These are phyloP conservation scores for Altica lythri DNA, from an alignment of 2,888 invertebrate species.

Conservation along the genomic window DNA sequence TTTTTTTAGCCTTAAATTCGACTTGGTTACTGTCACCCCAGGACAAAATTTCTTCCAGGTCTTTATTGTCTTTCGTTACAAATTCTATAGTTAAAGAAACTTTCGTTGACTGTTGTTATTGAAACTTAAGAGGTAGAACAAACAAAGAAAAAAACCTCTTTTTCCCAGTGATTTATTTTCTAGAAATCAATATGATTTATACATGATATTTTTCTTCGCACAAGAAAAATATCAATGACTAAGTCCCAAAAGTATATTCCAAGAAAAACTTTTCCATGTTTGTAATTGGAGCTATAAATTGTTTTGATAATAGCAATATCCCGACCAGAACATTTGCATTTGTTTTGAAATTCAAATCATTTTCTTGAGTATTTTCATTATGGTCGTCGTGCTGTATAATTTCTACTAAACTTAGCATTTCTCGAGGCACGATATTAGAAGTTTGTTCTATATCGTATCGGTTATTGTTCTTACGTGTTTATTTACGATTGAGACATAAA, in stretches of 20 bases:
- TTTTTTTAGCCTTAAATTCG: too few relatives aligned
- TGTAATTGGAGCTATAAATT: constrained; percentile 28
- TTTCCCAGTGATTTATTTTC: too few relatives aligned
- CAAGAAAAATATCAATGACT: background rate
- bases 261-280: constrained; percentile 8
- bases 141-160: too few relatives aligned
- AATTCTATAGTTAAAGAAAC: too few relatives aligned
- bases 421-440: background rate
- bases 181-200: too few relatives aligned
- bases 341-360: constrained; percentile 30
- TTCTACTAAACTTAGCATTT: background rate
- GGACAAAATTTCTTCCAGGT: too few relatives aligned
- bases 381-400: constrained; percentile 1
- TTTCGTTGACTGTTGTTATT: too few relatives aligned
- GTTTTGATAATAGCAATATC: constrained; percentile 21
- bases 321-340: constrained; percentile 17
- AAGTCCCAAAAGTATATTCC: background rate
- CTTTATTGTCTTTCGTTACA: too few relatives aligned
- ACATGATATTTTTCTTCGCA: background rate
- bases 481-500: too few relatives aligned
- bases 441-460: background rate
- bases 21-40: too few relatives aligned
- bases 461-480: too few relatives aligned
- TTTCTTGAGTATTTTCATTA: background rate
- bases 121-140: too few relatives aligned